phyloP scores from a whole-genome alignment of 2,888 invertebrate genomes.

The Orthosia gracilis region DNA sequence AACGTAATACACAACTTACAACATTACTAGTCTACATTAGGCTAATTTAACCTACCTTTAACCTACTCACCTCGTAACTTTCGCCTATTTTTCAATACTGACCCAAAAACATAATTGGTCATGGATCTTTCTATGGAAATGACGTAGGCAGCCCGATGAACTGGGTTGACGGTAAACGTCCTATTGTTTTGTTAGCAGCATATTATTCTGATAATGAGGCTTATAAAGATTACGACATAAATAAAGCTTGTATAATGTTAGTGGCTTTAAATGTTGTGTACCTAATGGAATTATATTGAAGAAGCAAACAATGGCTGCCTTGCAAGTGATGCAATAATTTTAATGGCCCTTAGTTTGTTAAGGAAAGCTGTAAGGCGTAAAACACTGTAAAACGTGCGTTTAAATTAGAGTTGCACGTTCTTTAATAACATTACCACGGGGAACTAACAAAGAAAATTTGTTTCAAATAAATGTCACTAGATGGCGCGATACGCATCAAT shows the following conservation, averaged over 20 bases:
- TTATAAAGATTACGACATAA: constrained; percentile 22
- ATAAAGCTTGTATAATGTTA: neutral
- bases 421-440: too few relatives aligned
- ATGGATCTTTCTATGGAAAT: constrained; percentile 51
- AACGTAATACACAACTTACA: neutral
- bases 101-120: constrained; percentile 64
- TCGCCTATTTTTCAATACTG: constrained; percentile 63
- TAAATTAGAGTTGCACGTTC: neutral
- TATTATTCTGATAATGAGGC: constrained; percentile 32
- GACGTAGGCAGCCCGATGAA: constrained; percentile 57
- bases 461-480: too few relatives aligned
- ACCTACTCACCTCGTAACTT: constrained; percentile 57
- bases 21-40: neutral
- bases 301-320: constrained; percentile 15
- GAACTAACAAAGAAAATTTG: too few relatives aligned
- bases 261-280: constrained; percentile 14
- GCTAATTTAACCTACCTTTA: too few relatives aligned
- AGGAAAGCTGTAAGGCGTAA: too few relatives aligned
- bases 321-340: neutral
- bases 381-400: neutral
- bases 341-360: too few relatives aligned
- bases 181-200: constrained; percentile 53
- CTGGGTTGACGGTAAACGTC: constrained; percentile 49
- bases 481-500: too few relatives aligned
- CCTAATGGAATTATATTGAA: neutral